Percentiles rank a stretch among this genome's conserved stretches.
These are phyloP conservation scores for Struthidea cinerea DNA, from an alignment of 2,113 vertebrate genomes.

Conservation along the genomic window DNA sequence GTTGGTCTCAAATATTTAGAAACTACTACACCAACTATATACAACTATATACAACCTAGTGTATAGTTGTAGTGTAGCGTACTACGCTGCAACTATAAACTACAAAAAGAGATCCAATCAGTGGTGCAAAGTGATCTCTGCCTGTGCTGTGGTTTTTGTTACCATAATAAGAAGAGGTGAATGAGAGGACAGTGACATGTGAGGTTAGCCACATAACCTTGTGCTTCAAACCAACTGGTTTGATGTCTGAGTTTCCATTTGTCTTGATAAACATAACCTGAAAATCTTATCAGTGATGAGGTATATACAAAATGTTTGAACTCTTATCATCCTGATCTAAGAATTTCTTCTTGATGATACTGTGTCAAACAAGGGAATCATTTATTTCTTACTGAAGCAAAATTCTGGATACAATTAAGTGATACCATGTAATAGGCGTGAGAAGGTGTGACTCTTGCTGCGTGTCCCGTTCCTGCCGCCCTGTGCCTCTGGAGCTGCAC, in stretches of 20 bases:
- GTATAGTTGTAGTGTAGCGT: no score
- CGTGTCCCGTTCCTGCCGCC: fast-evolving
- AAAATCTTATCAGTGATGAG: not conserved
- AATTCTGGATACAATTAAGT: not conserved
- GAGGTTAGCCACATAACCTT: slow-evolving; percentile 31
- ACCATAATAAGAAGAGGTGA: not conserved
- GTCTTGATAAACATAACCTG: not conserved
- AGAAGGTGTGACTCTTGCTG: not conserved
- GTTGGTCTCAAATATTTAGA: not conserved
- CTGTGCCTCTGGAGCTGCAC: not conserved
- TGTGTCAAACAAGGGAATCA: not conserved
- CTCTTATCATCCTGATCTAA: not conserved
- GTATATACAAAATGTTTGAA: not conserved
- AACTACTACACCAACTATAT: not conserved
- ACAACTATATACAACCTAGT: no score
- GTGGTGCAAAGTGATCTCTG: not conserved
- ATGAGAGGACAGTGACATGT: not conserved
- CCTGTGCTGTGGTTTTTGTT: not conserved
- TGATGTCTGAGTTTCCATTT: not conserved
- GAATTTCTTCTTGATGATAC: not conserved
- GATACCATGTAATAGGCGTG: fast-evolving
- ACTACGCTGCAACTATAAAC: no score
- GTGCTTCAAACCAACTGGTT: not conserved
- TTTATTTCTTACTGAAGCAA: not conserved
- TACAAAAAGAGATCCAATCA: not conserved